Evolutionary conservation across 2,888 invertebrate genomes (phyloP), one percentile per base, ranked within the genome.

Genomic region (Epinotia demarniana): DNA sequence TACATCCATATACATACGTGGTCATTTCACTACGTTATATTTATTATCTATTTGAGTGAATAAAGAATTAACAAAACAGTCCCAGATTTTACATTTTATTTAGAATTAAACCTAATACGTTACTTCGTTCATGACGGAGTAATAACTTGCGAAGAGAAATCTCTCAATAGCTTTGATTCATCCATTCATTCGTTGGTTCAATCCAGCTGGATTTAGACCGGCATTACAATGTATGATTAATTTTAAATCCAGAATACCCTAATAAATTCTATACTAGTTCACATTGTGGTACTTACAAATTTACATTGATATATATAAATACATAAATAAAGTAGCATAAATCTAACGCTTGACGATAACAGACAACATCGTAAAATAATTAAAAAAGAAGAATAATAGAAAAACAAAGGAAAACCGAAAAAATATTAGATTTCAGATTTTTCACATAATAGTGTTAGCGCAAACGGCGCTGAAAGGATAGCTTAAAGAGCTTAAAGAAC

Each of bases 191-290:
- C 53, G 46, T 43, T 49, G 3, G 13, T 39, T 61, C 61, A 61
- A 61, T 61, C 61, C 61, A 16, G 43, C 27, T 12, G 55, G 23
- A 63, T 72, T 57, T 39, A 23, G 39, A 49, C 49, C 49, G 69
- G 75, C 39, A 75, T 74, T 64, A 16, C 60, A 60, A 60, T 53
- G 70, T 71, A 61, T 71, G 70, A 75, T 75, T 75, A 71, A 55
- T 70, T 66, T 75, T 18, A 70, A 70, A 75, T 49, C 64, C 70
- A 27, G 33, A 60, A 58, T 60, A 60, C 53, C 53, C 39, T 73
- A 19, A 73, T 73, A 63, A 74, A 63, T 63, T 13, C 64, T 58
- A 66, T n/a, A 27, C 3, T 13, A 2, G 75, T 75, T 66, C 75
- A 53, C n/a, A 75, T 13, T 55, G 55, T 23, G 58, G 43, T 12